Evolutionary conservation across 2,888 invertebrate species (phyloP).

Genomic region (Baronia brevicornis): DNA sequence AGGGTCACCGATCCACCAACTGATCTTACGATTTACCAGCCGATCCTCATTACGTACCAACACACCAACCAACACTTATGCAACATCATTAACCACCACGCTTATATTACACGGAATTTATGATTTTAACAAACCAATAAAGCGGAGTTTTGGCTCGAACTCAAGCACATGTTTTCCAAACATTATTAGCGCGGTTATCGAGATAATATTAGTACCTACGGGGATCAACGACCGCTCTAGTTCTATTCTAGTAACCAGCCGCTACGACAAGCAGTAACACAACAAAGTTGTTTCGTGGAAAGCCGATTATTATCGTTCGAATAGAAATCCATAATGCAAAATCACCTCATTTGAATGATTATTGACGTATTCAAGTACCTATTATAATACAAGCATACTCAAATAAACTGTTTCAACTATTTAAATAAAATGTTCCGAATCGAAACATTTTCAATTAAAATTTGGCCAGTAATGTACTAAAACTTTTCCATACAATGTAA

Average conservation of each 20-base stretch:
- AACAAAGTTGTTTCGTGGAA: conserved; percentile 37
- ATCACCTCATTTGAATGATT: conserved; percentile 13
- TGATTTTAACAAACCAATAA: conserved; percentile 12
- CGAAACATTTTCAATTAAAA: too few species aligned
- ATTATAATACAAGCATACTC: too few species aligned
- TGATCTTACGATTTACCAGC: too few species aligned
- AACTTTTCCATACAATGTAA: too few species aligned
- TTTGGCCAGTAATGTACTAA: too few species aligned
- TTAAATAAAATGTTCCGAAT: too few species aligned
- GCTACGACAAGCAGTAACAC: conserved; percentile 25
- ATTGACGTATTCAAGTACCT: conserved; percentile 3
- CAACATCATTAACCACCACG: conserved; percentile 19
- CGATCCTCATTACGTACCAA: conserved; percentile 29
- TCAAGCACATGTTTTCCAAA: conserved; percentile 46
- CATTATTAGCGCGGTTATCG: conserved; percentile 50
- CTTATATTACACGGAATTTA: conserved; percentile 6
- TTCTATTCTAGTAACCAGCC: conserved; percentile 55
- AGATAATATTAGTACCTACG: conserved; percentile 48
- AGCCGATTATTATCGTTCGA: conserved; percentile 30
- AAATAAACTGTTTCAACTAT: too few species aligned
- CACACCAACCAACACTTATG: conserved; percentile 26
- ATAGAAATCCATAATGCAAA: conserved; percentile 15
- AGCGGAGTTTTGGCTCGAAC: conserved; percentile 35
- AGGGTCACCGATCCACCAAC: conserved; percentile 52
- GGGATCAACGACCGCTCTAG: conserved; percentile 60